Percentiles rank a stretch among this genome's conserved stretches.
These are phyloP conservation scores for Rallus limicola DNA, from an alignment of 2,113 vertebrate species.

Conservation along the genomic window DNA sequence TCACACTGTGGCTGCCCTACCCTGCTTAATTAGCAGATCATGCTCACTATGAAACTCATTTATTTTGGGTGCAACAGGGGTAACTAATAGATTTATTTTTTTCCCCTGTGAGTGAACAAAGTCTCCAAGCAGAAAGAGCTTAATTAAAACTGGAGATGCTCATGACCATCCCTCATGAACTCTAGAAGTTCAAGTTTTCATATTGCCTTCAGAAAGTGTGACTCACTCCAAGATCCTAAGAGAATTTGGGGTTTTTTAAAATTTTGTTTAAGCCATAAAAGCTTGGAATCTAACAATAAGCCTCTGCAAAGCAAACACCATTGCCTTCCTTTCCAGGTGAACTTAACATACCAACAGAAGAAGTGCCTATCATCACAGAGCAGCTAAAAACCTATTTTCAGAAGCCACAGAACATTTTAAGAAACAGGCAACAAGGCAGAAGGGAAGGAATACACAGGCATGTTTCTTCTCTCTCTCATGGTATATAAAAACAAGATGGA, in stretches of 20 bases:
- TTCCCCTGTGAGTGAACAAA: not conserved
- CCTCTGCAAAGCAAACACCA: not conserved
- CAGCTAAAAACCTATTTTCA: not conserved
- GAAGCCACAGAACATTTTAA: not conserved
- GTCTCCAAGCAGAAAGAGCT: constrained; percentile 9
- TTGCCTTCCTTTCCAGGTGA: not conserved
- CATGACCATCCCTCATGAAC: not conserved
- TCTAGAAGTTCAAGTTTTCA: not conserved
- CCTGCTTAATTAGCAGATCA: not conserved
- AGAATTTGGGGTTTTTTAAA: not conserved
- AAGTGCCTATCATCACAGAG: not conserved
- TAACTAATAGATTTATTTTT: not conserved
- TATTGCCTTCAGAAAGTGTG: not conserved
- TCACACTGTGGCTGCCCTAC: not conserved
- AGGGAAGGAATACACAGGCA: not conserved
- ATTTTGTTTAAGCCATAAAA: not conserved
- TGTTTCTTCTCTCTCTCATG: not conserved
- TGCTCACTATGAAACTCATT: not conserved
- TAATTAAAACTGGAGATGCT: constrained; percentile 36
- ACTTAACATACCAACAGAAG: not conserved
- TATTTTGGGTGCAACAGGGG: not conserved
- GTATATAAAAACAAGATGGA: not conserved
- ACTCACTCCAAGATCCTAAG: not conserved
- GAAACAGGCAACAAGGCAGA: not conserved
- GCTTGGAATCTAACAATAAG: not conserved